Evolutionary conservation across 2,888 invertebrate genomes (phyloP).

Genomic region (Clepsis dumicolana): DNA sequence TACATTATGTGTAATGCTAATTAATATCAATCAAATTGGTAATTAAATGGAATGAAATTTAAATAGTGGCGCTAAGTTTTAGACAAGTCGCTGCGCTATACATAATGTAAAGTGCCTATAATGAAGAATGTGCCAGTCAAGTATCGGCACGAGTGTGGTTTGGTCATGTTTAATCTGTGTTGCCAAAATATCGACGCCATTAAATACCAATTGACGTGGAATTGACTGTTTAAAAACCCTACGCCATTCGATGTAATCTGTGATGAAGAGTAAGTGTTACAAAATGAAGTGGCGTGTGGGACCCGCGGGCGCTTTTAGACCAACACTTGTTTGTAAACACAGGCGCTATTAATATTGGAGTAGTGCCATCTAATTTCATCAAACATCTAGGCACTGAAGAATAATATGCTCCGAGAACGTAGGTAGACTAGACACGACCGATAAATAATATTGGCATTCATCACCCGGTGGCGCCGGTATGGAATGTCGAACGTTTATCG

Average conservation of each 20-base stretch:
- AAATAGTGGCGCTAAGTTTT: no score
- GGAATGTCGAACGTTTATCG: slow-evolving; percentile 6
- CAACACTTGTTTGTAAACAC: slow-evolving; percentile 65
- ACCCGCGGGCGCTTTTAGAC: slow-evolving; percentile 15
- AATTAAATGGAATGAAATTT: no score
- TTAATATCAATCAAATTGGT: no score
- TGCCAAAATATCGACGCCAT: slow-evolving; percentile 8
- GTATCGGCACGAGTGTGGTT: slow-evolving; percentile 17
- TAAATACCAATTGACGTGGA: background rate
- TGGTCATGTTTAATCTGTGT: slow-evolving; percentile 14
- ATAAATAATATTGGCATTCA: background rate
- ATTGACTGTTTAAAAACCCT: slow-evolving; percentile 6
- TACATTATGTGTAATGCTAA: no score
- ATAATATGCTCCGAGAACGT: background rate
- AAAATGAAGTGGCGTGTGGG: background rate
- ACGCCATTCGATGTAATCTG: background rate
- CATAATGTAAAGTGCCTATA: no score
- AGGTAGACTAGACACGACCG: background rate
- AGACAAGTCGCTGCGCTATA: no score
- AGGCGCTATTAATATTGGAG: slow-evolving; percentile 53
- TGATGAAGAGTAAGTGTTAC: background rate
- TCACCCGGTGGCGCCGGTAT: slow-evolving; percentile 3
- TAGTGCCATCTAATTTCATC: slow-evolving; percentile 56
- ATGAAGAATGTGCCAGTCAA: background rate
- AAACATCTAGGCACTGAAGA: slow-evolving; percentile 4